Base-by-base conservation (phyloP, 2,888 invertebrate species). In the Automeris io region DNA sequence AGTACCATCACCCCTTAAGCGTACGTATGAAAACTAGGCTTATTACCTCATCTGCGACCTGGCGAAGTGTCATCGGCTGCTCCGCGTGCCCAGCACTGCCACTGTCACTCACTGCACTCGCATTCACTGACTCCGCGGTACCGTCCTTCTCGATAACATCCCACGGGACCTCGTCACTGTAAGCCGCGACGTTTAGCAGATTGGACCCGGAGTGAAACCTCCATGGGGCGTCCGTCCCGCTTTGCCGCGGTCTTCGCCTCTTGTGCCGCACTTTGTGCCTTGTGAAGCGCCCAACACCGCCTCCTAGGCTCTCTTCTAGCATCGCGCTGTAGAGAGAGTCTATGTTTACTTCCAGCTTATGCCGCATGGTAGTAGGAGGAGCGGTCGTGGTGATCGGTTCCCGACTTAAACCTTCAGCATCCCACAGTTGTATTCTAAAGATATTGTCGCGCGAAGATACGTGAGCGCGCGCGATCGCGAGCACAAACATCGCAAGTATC, bases 161-260 rank as follows among this genome's bases (percentile, higher is more conserved):
- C 88, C 88, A 88, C 63, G 88, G 85, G 63, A 82, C 87, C 57
- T 87, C 78, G 46, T 86, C 80, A 56, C 88, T 85, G 73, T 80
- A 88, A 64, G 80, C 87, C 48, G 72, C 78, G 47, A 87, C 87
- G 70, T 86, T 89, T 68, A 83, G 67, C 67, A 82, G 57, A 62
- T 73, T 70, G 54, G 82, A 74, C 47, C 89, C 89, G 51, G 76
- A 64, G 57, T 87, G 87, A 69, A 88, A 88, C 70, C 87, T 77
- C 88, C 89, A 87, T 47, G 83, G 87, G 46, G 75, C 62, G 29
- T 81, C 79, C 16, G 63, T 58, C 21, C 74, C 74, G 47, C 65
- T 70, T 53, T 79, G 75, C 50, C 85, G 66, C 3, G 83, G 69
- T 63, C 83, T 70, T 40, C 86, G 77, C 49, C 87, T 62, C 82